Evolutionary conservation across 2,888 invertebrate species (phyloP).

Genomic region (Ypsolopha scabrella): DNA sequence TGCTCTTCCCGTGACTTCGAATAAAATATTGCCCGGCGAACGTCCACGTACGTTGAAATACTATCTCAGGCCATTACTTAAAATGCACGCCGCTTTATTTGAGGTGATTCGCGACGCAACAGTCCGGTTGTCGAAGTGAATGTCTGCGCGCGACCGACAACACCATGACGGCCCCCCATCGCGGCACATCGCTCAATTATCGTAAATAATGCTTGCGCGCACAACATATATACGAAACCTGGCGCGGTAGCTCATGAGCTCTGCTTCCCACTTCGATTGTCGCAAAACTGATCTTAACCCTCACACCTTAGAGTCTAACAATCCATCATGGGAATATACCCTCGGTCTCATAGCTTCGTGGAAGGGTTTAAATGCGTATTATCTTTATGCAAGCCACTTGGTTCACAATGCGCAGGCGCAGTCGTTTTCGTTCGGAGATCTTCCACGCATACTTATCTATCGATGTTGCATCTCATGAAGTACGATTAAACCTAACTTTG

Average conservation of each 20-base stretch:
- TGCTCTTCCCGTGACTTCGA: slow-evolving; percentile 53
- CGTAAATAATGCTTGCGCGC: slow-evolving; percentile 70
- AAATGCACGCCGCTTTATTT: slow-evolving; percentile 68
- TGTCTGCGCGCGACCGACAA: slow-evolving; percentile 65
- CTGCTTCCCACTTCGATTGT: slow-evolving; percentile 19
- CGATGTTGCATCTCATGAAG: slow-evolving; percentile 51
- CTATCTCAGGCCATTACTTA: slow-evolving; percentile 69
- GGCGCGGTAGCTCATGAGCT: slow-evolving; percentile 58
- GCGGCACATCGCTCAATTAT: slow-evolving; percentile 71
- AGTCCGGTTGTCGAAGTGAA: slow-evolving; percentile 68
- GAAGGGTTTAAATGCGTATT: slow-evolving; percentile 58
- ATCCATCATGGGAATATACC: slow-evolving; percentile 20
- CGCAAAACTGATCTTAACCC: slow-evolving; percentile 5
- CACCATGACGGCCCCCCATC: slow-evolving; percentile 69
- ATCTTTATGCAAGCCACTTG: slow-evolving; percentile 70
- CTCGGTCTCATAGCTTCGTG: slow-evolving; percentile 40
- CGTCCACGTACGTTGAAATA: slow-evolving; percentile 65
- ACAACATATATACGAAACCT: slow-evolving; percentile 63
- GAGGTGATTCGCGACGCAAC: slow-evolving; percentile 68
- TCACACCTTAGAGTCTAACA: slow-evolving; percentile 25
- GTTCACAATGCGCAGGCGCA: slow-evolving; percentile 48
- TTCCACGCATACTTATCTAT: slow-evolving; percentile 58
- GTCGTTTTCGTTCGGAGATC: slow-evolving; percentile 47
- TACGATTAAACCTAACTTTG: slow-evolving; percentile 34
- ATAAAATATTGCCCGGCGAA: slow-evolving; percentile 61